These are phyloP conservation scores for Lutjanus campechanus DNA, from an alignment of 2,797 vertebrate species.

Conservation along the genomic window DNA sequence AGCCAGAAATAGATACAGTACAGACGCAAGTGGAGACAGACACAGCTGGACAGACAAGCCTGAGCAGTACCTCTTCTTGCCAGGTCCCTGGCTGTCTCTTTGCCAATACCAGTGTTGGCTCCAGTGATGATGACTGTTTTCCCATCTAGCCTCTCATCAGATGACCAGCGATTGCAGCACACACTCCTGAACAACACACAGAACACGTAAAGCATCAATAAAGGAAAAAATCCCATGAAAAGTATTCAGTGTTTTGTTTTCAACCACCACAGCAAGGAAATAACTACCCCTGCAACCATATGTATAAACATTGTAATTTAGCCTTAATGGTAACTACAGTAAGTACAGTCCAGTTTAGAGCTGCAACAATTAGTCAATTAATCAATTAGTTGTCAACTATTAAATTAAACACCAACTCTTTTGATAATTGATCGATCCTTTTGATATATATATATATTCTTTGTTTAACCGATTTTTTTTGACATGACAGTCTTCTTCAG, in stretches of 20 bases:
- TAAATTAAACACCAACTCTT: too few species aligned
- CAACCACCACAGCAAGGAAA: neutral
- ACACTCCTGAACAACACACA: slow-evolving; percentile 48
- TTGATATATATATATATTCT: too few species aligned
- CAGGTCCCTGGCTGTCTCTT: slow-evolving; percentile 85
- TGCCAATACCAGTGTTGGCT: slow-evolving; percentile 88
- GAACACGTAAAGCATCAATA: neutral
- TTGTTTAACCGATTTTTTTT: too few species aligned
- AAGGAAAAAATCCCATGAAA: neutral
- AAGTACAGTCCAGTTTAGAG: too few species aligned
- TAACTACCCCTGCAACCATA: neutral
- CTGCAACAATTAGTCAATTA: too few species aligned
- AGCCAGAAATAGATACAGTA: slow-evolving; percentile 9
- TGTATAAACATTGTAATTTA: too few species aligned
- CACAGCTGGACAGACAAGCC: slow-evolving; percentile 7
- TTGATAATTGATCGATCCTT: too few species aligned
- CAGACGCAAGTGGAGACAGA: neutral
- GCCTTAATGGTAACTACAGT: too few species aligned
- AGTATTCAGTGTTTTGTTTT: too few species aligned
- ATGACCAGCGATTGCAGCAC: slow-evolving; percentile 83
- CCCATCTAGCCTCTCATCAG: slow-evolving; percentile 80
- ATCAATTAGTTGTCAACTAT: too few species aligned
- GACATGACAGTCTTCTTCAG: too few species aligned
- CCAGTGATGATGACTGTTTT: slow-evolving; percentile 87
- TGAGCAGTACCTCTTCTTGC: slow-evolving; percentile 83